Base-by-base conservation (phyloP, 1,140 invertebrate genomes). In the Anagrus nilaparvatae region DNA sequence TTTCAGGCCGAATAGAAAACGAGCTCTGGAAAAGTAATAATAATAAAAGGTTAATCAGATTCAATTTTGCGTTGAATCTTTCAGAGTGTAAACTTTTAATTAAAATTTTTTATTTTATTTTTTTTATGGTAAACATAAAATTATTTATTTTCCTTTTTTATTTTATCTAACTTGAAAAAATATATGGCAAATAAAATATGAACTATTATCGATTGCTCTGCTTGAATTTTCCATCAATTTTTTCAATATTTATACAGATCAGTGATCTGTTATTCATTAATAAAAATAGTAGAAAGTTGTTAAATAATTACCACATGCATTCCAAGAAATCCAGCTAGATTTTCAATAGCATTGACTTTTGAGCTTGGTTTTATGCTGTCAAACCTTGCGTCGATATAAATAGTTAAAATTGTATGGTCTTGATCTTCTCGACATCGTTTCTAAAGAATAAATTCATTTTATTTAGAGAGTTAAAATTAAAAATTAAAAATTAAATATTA, bases 281-380 rank as follows among this genome's bases (percentile, higher is more conserved):
- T n/a, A n/a, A n/a, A n/a, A n/a, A n/a, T n/a, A n/a, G n/a, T n/a
- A n/a, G n/a, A n/a, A n/a, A n/a, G n/a, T n/a, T 1, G 18, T 39
- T 14, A 24, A 25, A 35, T 45, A 56, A 59, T 69, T 71, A 70
- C 78, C 64, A 65, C 54, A 32, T 68, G 61, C 24, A 75, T 55
- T 47, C 67, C 69, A 19, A 73, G 61, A 54, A 72, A 71, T 43
- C 69, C 67, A 2, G 67, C 71, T 18, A 72, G 63, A 51, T 72
- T 74, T 32, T 70, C 70, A 29, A 77, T 54, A 18, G 71, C 64
- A 20, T 66, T 59, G 21, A 71, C 63, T 49, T 67, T 69, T 23
- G 60, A 55, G 39, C 54, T 59, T 6, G 73, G 67, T 41, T 69
- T 67, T 36, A 76, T 56, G 39, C 59, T 59, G 12, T 68, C 63